These are phyloP conservation scores for Drosophila bunnanda DNA, from an alignment of 2,888 invertebrate species.

Conservation along the genomic window DNA sequence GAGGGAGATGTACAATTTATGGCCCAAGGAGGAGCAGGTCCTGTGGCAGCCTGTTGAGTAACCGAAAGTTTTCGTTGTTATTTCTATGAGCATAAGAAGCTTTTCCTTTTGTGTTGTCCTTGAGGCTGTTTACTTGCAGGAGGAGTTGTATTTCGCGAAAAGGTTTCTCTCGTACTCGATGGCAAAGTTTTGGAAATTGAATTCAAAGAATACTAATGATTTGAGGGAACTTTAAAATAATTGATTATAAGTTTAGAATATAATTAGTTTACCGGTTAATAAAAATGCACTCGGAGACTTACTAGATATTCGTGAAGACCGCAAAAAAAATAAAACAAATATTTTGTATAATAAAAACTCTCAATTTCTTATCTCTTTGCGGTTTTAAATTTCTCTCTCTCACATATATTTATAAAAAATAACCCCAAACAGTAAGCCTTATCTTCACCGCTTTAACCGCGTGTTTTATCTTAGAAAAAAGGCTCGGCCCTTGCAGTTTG, in stretches of 20 bases:
- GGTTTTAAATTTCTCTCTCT: not conserved
- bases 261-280: too few relatives aligned
- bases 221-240: conserved; percentile 3
- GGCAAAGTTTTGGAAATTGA: conserved; percentile 16
- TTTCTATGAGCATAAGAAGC: conserved; percentile 32
- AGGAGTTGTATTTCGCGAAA: conserved; percentile 36
- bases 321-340: not conserved
- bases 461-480: not conserved
- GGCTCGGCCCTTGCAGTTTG: conserved; percentile 20
- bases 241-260: conserved; percentile 1
- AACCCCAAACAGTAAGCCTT: not conserved
- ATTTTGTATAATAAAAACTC: not conserved
- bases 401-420: not conserved
- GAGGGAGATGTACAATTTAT: conserved; percentile 39
- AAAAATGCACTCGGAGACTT: not conserved
- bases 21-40: conserved; percentile 11
- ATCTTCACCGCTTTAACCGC: conserved; percentile 6
- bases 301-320: too few relatives aligned
- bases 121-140: conserved; percentile 28
- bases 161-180: conserved; percentile 17
- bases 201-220: conserved; percentile 14
- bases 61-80: conserved; percentile 35
- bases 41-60: conserved; percentile 33
- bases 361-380: conserved; percentile 7
- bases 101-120: conserved; percentile 25